Evolutionary conservation across 2,113 vertebrate species (phyloP), one percentile per base, ranked within the genome.

Genomic region (Rissa tridactyla): DNA sequence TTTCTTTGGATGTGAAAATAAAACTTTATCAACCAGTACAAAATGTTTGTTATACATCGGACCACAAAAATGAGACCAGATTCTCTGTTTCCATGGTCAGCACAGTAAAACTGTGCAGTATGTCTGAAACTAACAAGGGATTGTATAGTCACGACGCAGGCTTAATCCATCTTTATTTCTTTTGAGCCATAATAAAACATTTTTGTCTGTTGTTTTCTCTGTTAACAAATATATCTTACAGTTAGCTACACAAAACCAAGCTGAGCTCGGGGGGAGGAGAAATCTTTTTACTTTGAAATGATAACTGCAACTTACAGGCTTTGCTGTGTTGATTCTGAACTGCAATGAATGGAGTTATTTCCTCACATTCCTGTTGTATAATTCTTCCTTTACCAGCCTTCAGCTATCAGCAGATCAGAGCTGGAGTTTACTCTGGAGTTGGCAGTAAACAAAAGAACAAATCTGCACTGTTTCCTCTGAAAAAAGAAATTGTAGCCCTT

Each of bases 391-490:
- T 38, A 70, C 82, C 88, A 94, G 86, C 77, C 77, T 94, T 82
- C 70, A 87, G 66, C 77, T 89, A 91, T 65, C 75, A 94, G 91
- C 57, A 82, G 87, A 91, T 95, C 82, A 96, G 96, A 92, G 75
- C 46, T 62, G 49, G 78, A 94, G 95, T 91, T 97, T 95, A 92
- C 81, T 77, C 36, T 47, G 57, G 54, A 84, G 70, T 10, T 95
- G 66, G 89, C 66, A 92, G 91, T 90, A 96, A 97, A 94, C 81
- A 94, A 94, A 85, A 87, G 70, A 94, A 94, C 66, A 95, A 94
- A 95, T 86, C 87, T 30, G 47, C 77, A 80, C 78, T 89, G 73
- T 77, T 97, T 94, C 86, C 76, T 22, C 44, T 69, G 62, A 92
- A 91, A 94, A 89, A 87, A 94, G 47, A 85, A 80, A 92, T 23